Base-by-base conservation (phyloP, 2,888 invertebrate genomes). In the Malthinus flaveolus region DNA sequence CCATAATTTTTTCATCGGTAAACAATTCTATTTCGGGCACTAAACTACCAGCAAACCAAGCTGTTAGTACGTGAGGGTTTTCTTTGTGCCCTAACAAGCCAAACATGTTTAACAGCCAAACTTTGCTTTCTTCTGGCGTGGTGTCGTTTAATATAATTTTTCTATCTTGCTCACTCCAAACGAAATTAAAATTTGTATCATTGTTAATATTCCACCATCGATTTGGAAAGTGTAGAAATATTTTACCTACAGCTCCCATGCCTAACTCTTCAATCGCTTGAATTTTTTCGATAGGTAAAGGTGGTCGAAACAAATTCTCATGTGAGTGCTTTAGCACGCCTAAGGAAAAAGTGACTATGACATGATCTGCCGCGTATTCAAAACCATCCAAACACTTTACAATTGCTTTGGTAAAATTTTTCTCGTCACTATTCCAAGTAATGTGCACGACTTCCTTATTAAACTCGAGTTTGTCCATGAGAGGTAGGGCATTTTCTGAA, bases 1-100 rank as follows among this genome's bases (percentile, higher is more conserved):
- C 71, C 15, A 74, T 71, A 69, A 88, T 79, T 49, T 83, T 79
- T 10, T 81, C 78, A 49, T 86, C 83, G 0, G 83, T 71, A 36
- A 87, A 70, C 1, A 73, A 74, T 74, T 91, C 91, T 77, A 88
- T 83, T 50, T 83, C 75, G 59, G 81, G 79, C 0, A 87, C 86
- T 66, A 83, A 82, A 39, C 81, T 77, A 1, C 90, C 89, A 47
- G 83, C 81, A n/a, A 89, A 79, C 89, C 90, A 91, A 0, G 84
- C 88, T 52, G 85, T 81, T 23, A 91, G 73, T 8, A 87, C 78
- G 33, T 81, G 80, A 0, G 87, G 84, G 68, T 87, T 85, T 66
- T 83, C 81, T 66, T 84, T 84, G 3, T 87, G 83, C 4, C 83
- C 80, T 69, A 86, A 86, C 74, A 91, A 88, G 51, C 86, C 85